Evolutionary conservation across 2,113 vertebrate genomes (phyloP).

Genomic region (Rhynchopsitta pachyrhyncha): DNA sequence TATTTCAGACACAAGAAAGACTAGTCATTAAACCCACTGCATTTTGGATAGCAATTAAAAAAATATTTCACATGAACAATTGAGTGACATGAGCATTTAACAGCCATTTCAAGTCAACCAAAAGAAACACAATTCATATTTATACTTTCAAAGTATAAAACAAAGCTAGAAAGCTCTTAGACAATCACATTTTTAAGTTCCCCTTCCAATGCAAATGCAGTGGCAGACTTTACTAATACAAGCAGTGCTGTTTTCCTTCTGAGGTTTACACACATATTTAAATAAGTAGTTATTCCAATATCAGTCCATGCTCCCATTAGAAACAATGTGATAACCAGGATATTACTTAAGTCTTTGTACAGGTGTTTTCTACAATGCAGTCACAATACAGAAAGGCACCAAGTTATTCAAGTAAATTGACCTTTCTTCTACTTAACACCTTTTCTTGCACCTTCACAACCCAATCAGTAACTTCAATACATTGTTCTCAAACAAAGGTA

Average conservation of each 20-base stretch:
- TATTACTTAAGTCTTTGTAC: background rate
- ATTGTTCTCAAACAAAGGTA: background rate
- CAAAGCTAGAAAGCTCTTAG: background rate
- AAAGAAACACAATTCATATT: constrained; percentile 28
- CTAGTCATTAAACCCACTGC: background rate
- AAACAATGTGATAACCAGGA: background rate
- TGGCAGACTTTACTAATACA: background rate
- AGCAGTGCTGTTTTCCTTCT: background rate
- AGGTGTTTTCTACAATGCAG: constrained; percentile 20
- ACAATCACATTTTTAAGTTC: constrained; percentile 4
- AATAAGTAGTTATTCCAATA: background rate
- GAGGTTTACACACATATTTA: background rate
- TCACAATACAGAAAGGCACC: constrained; percentile 43
- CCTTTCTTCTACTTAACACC: background rate
- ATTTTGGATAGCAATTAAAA: background rate
- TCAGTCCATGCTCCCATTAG: background rate
- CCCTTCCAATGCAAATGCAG: background rate
- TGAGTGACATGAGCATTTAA: background rate
- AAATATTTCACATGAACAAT: background rate
- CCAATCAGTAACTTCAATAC: background rate
- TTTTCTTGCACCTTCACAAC: background rate
- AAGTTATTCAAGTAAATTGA: constrained; percentile 56
- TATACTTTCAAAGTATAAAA: background rate
- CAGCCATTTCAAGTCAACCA: background rate
- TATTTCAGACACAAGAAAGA: constrained; percentile 29